Conservation (phyloP, 1,140 invertebrate species). For the Glossosoma conforme region DNA sequence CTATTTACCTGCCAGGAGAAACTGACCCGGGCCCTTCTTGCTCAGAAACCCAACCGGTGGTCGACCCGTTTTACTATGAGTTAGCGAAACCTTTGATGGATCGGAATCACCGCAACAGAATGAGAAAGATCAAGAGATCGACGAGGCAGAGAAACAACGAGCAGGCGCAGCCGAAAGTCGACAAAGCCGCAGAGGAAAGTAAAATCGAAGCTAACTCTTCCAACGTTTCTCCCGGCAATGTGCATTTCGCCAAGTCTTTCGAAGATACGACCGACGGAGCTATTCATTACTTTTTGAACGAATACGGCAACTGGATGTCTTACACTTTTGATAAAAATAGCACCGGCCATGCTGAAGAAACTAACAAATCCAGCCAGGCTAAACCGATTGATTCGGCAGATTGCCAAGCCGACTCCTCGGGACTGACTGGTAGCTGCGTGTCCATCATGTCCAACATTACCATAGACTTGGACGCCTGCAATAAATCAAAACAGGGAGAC, state of each 20-base stretch:
- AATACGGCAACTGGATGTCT: constrained; percentile 67
- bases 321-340: constrained; percentile 84
- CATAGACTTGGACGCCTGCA: constrained; percentile 39
- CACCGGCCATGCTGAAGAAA: constrained; percentile 49
- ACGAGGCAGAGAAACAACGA: constrained; percentile 44
- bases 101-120: constrained; percentile 46
- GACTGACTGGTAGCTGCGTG: constrained; percentile 41
- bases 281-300: constrained; percentile 78
- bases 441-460: constrained; percentile 43
- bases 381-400: constrained; percentile 41
- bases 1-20: constrained; percentile 39
- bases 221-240: constrained; percentile 39
- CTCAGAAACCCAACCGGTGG: neutral
- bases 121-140: constrained; percentile 48
- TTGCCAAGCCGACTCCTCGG: constrained; percentile 42
- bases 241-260: constrained; percentile 75
- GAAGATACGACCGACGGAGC: constrained; percentile 84
- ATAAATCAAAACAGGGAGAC: constrained; percentile 43
- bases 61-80: constrained; percentile 16
- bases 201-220: constrained; percentile 38
- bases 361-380: constrained; percentile 43
- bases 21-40: constrained; percentile 33
- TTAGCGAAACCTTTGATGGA: constrained; percentile 44
- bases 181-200: constrained; percentile 34
- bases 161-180: constrained; percentile 23